Percentiles rank a stretch among this genome's conserved stretches.
Evolutionary conservation across 2,113 vertebrate genomes (phyloP).

Genomic region (Hiodon tergisus): DNA sequence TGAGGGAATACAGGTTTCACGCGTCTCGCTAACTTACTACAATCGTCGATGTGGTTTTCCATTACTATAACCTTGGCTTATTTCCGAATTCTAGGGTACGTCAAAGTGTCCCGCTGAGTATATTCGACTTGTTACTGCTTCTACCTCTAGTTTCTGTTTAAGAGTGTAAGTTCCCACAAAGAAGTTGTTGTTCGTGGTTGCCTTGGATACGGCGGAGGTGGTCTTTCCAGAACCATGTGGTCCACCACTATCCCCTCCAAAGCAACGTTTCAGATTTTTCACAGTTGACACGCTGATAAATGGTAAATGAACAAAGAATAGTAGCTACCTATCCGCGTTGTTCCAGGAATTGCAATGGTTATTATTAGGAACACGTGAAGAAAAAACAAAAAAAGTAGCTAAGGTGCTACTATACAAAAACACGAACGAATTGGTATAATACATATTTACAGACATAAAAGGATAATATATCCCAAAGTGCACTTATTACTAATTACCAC

Average conservation of each 20-base stretch:
- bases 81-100: not conserved
- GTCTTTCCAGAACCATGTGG: not conserved
- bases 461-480: too few relatives aligned
- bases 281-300: too few relatives aligned
- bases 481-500: too few relatives aligned
- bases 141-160: not conserved
- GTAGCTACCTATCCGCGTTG: too few relatives aligned
- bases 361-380: too few relatives aligned
- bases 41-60: not conserved
- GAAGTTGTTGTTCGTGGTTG: conserved; percentile 50
- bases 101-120: not conserved
- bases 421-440: too few relatives aligned
- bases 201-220: conserved; percentile 38
- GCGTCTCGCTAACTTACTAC: not conserved
- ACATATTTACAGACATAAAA: too few relatives aligned
- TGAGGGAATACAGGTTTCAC: not conserved
- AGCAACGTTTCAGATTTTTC: too few relatives aligned
- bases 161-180: not conserved
- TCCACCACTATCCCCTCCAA: not conserved
- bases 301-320: too few relatives aligned
- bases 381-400: too few relatives aligned
- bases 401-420: too few relatives aligned
- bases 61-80: not conserved
- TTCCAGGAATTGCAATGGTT: too few relatives aligned
- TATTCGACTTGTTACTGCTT: not conserved